Evolutionary conservation across 1,140 invertebrate species (phyloP).

Genomic region (Coboldia fuscipes): DNA sequence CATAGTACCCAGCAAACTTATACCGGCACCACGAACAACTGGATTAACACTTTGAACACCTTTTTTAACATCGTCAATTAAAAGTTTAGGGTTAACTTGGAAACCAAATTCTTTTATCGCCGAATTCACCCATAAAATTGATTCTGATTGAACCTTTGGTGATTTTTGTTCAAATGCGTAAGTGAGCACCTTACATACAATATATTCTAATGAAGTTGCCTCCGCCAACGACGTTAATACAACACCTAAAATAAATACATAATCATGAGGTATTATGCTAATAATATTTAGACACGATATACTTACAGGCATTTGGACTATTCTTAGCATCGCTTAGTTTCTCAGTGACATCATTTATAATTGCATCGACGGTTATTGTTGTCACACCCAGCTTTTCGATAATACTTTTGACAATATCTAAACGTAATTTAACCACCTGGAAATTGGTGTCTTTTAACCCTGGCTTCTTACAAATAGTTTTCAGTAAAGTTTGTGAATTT

Average conservation of each 20-base stretch:
- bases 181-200: slow-evolving; percentile 43
- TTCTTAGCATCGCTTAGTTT: slow-evolving; percentile 74
- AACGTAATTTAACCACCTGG: slow-evolving; percentile 66
- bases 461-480: slow-evolving; percentile 60
- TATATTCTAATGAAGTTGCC: slow-evolving; percentile 49
- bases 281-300: background rate
- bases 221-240: slow-evolving; percentile 56
- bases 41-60: slow-evolving; percentile 67
- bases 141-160: slow-evolving; percentile 75
- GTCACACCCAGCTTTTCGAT: slow-evolving; percentile 54
- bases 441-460: slow-evolving; percentile 82
- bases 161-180: slow-evolving; percentile 74
- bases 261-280: too few species aligned
- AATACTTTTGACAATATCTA: slow-evolving; percentile 57
- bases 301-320: slow-evolving; percentile 37
- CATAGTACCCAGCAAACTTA: slow-evolving; percentile 34
- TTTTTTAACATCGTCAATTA: slow-evolving; percentile 66
- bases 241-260: too few species aligned
- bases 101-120: slow-evolving; percentile 73
- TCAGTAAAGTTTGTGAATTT: slow-evolving; percentile 51
- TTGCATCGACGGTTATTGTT: slow-evolving; percentile 47
- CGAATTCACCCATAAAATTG: slow-evolving; percentile 53
- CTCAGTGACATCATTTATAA: slow-evolving; percentile 59
- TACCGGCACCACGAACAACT: slow-evolving; percentile 49
- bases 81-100: slow-evolving; percentile 41